Evolutionary conservation across 2,797 vertebrate genomes (phyloP).

Genomic region (Gila robusta): DNA sequence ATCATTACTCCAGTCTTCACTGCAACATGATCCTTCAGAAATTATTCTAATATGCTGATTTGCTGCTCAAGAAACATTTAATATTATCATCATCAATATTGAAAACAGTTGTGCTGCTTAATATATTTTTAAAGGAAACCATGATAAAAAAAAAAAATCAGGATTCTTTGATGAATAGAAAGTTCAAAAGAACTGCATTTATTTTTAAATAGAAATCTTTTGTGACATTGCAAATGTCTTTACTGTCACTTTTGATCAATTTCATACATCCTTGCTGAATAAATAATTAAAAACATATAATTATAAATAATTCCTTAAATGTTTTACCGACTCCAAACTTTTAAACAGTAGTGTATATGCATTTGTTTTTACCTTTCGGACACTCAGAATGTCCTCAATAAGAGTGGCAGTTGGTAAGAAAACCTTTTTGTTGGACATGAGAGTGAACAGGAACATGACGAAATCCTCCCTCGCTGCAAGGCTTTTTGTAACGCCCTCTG

Average conservation of each 20-base stretch:
- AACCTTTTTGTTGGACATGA: conserved; percentile 99
- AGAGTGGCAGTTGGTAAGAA: conserved; percentile 97
- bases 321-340: neutral
- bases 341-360: neutral
- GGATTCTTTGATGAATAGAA: neutral
- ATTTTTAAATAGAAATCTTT: neutral
- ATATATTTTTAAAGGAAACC: neutral
- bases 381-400: conserved; percentile 96
- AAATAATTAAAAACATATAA: too few relatives aligned
- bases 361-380: conserved; percentile 88
- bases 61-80: neutral
- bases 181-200: neutral
- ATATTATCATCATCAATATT: neutral
- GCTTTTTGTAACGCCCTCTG: conserved; percentile 93
- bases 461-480: conserved; percentile 95
- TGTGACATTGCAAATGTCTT: neutral
- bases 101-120: neutral
- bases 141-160: neutral
- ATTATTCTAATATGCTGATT: neutral
- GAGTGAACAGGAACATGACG: conserved; percentile 94
- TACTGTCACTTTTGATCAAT: neutral
- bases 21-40: neutral
- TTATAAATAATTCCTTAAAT: neutral
- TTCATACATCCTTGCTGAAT: too few relatives aligned
- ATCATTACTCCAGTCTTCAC: neutral